Evolutionary conservation across 2,797 vertebrate species (phyloP), one percentile per base, ranked within the genome.

Genomic region (Harpagifer antarcticus): DNA sequence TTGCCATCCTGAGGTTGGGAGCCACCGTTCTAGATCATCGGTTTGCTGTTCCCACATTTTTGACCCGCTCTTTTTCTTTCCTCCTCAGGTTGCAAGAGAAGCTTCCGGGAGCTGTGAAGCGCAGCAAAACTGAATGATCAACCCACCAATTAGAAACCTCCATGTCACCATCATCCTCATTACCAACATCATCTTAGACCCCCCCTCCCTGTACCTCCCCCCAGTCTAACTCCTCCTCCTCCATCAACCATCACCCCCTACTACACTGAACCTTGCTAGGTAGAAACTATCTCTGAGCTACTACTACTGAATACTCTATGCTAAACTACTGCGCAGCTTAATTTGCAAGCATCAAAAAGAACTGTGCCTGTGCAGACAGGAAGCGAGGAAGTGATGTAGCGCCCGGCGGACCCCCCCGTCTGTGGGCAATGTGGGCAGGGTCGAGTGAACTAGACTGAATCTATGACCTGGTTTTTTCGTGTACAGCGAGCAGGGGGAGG

Each of bases 71-170:
- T 59, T 71, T 3, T 47, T 9, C 3, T 79, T 74, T 55, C n/a
- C 48, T 49, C 63, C 0, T 14, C 89, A 98, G 96, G 91, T 91
- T 98, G 87, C 96, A 97, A 94, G 96, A 97, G 84, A 97, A 98
- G 86, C 95, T 98, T 72, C 96, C 96, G 1, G 96, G 95, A 83
- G 87, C 95, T 19, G 87, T 95, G 88, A 97, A 97, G 86, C 95
- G 96, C 89, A 91, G 89, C 81, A 96, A 97, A 95, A 90, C 94
- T 74, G 91, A 94, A 92, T 94, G 89, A 94, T 91, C 63, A 27
- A 12, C 54, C 23, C 23, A 56, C 33, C 4, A 20, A 43, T 54
- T 27, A n/a, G 23, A 81, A 72, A 52, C 60, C 76, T 80, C 66
- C 54, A 68, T 49, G 16, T 80, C 78, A 77, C 62, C 81, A 70